Conservation (phyloP, 1,140 invertebrate genomes). For the Orchestia grillus region DNA sequence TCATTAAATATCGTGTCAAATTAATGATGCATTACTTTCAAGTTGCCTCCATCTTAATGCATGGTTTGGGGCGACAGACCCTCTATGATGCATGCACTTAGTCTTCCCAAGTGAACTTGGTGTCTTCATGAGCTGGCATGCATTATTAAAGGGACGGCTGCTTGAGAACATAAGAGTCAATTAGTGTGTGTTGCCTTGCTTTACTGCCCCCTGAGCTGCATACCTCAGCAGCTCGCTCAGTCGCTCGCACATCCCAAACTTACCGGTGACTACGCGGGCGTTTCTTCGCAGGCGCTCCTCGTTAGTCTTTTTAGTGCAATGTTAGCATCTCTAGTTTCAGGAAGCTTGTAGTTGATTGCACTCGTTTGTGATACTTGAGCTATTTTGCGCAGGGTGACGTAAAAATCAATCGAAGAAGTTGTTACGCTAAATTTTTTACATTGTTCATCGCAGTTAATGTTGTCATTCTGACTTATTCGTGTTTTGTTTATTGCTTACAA, state of each 20-base stretch:
- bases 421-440: no score
- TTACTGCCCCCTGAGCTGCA: not conserved
- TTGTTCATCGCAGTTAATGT: not conserved
- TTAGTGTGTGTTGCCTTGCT: conserved; percentile 1
- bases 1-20: not conserved
- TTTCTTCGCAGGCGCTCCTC: not conserved
- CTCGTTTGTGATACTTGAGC: no score
- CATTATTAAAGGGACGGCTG: not conserved
- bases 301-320: not conserved
- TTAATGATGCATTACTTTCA: not conserved
- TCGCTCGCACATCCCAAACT: not conserved
- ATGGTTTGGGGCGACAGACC: not conserved
- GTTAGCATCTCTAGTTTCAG: not conserved
- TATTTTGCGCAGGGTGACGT: not conserved
- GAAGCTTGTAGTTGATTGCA: not conserved
- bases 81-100: not conserved
- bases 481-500: not conserved
- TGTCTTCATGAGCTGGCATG: not conserved
- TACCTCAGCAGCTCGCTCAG: not conserved
- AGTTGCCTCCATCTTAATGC: not conserved
- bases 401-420: not conserved
- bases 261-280: not conserved
- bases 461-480: not conserved
- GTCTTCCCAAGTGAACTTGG: not conserved
- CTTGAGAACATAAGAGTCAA: not conserved